These are phyloP conservation scores for Karalla daura DNA, from an alignment of 2,797 vertebrate species.

Conservation along the genomic window DNA sequence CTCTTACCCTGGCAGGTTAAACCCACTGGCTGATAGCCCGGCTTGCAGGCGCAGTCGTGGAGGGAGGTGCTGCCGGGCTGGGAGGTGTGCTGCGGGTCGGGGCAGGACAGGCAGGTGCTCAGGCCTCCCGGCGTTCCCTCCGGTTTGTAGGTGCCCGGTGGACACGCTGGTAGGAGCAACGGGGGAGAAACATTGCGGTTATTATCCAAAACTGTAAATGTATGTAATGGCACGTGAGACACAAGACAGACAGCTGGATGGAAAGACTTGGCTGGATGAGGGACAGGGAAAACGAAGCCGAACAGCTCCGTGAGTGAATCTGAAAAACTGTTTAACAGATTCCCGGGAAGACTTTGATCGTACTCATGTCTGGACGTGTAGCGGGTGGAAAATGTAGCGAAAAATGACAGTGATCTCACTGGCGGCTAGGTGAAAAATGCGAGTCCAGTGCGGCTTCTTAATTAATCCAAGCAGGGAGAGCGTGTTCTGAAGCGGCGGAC, in stretches of 20 bases:
- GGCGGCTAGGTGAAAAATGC: conserved; percentile 31
- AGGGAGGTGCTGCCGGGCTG: conserved; percentile 91
- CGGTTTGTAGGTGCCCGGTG: conserved; percentile 93
- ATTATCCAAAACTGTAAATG: background rate
- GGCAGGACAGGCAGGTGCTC: conserved; percentile 89
- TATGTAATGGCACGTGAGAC: background rate
- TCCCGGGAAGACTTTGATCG: conserved; percentile 55
- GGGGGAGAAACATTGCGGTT: background rate
- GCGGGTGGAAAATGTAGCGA: conserved; percentile 47
- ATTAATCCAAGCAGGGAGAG: conserved; percentile 45
- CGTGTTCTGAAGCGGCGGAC: background rate
- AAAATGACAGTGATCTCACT: conserved; percentile 47
- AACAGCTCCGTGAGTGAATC: conserved; percentile 14
- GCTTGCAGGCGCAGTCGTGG: conserved; percentile 89
- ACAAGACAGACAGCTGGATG: conserved; percentile 8
- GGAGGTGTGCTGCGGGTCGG: conserved; percentile 90
- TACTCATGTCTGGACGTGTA: conserved; percentile 57
- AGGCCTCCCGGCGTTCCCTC: conserved; percentile 91
- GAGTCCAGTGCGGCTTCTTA: conserved; percentile 20
- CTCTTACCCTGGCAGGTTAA: conserved; percentile 89
- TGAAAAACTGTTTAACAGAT: conserved; percentile 44
- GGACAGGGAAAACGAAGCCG: conserved; percentile 3
- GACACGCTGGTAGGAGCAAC: conserved; percentile 85
- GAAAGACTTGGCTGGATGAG: conserved; percentile 2
- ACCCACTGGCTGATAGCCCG: conserved; percentile 86